Percentiles rank a stretch among this genome's conserved stretches.
Evolutionary conservation across 2,888 invertebrate species (phyloP).

Genomic region (Hirtodrosophila histrioides): DNA sequence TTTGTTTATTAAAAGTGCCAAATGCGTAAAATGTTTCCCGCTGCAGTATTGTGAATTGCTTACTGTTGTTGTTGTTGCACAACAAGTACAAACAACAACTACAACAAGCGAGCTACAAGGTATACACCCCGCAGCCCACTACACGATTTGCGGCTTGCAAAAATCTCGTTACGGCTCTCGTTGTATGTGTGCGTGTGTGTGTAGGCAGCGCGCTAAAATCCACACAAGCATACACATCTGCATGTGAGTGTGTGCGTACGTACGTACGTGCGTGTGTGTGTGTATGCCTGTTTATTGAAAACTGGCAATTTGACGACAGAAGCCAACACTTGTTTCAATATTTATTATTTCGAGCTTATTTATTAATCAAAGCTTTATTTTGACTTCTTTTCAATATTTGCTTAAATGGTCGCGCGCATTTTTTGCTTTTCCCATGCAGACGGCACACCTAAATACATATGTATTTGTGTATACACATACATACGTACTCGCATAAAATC

Average conservation of each 20-base stretch:
- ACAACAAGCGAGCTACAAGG: conserved; percentile 20
- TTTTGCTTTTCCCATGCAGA: conserved; percentile 23
- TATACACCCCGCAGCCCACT: background rate
- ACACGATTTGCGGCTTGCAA: conserved; percentile 60
- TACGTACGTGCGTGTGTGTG: conserved; percentile 18
- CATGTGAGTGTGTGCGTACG: background rate
- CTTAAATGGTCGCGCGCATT: conserved; percentile 27
- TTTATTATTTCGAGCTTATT: conserved; percentile 27
- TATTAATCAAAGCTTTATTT: conserved; percentile 30
- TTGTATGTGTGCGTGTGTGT: conserved; percentile 28
- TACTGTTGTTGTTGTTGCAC: conserved; percentile 62
- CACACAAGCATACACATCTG: conserved; percentile 15
- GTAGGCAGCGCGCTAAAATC: conserved; percentile 48
- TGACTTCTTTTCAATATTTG: conserved; percentile 37
- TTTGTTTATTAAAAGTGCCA: conserved; percentile 43
- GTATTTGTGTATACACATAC: conserved; percentile 22
- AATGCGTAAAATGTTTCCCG: conserved; percentile 38
- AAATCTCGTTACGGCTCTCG: conserved; percentile 59
- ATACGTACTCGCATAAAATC: conserved; percentile 31
- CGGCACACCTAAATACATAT: conserved; percentile 54
- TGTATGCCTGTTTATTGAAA: conserved; percentile 31
- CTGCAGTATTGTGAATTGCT: conserved; percentile 16
- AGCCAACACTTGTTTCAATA: conserved; percentile 63
- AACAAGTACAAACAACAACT: conserved; percentile 44
- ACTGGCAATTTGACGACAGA: conserved; percentile 46